Conservation (phyloP, 2,888 invertebrate genomes). For the Pomacea canaliculata region DNA sequence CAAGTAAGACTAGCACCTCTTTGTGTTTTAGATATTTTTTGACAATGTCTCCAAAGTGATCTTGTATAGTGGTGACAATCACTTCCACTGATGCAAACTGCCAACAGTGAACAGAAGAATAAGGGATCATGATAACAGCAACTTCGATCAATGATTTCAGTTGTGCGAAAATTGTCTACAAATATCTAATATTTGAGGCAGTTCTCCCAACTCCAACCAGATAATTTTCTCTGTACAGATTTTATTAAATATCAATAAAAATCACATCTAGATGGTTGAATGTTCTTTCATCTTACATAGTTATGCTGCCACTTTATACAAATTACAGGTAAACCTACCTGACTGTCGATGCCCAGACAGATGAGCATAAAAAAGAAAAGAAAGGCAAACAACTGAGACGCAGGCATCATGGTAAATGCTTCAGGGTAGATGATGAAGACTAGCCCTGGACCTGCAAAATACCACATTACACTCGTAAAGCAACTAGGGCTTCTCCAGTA, state of each 20-base stretch:
- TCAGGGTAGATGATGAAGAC: constrained; percentile 66
- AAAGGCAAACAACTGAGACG: constrained; percentile 58
- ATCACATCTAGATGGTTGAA: no score
- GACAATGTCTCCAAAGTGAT: constrained; percentile 90
- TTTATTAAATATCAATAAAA: no score
- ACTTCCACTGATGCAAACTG: constrained; percentile 92
- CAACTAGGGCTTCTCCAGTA: no score
- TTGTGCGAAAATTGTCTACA: no score
- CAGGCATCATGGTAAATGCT: constrained; percentile 62
- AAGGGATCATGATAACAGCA: no score
- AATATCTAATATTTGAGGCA: no score
- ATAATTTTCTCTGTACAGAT: no score
- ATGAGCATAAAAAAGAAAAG: constrained; percentile 66
- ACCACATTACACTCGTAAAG: not conserved
- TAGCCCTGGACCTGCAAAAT: constrained; percentile 60
- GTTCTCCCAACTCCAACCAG: no score
- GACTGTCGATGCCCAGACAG: constrained; percentile 64
- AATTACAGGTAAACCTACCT: constrained; percentile 44
- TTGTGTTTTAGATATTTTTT: constrained; percentile 86
- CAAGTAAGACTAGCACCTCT: constrained; percentile 85
- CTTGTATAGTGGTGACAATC: constrained; percentile 92
- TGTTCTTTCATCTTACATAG: no score
- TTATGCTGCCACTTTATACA: no score
- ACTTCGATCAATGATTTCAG: no score
- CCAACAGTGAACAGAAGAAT: constrained; percentile 17